Percentiles rank a stretch among this genome's conserved stretches.
Evolutionary conservation across 2,797 vertebrate genomes (phyloP).

Genomic region (Neosalanx taihuensis): DNA sequence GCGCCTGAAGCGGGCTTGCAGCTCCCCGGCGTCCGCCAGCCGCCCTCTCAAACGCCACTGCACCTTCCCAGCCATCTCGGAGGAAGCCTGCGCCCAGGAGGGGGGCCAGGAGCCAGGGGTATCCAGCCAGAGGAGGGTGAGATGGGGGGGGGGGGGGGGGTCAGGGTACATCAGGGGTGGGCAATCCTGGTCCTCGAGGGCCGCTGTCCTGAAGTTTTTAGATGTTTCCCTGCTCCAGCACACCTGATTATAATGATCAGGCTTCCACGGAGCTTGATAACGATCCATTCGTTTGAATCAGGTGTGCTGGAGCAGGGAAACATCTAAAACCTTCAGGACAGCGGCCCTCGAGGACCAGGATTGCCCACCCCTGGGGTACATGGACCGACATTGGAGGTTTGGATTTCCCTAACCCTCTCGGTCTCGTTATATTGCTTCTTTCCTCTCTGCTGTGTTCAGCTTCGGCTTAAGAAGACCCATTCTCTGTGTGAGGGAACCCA

Average conservation of each 20-base stretch:
- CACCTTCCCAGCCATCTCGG: conserved; percentile 27
- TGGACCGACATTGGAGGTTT: neutral
- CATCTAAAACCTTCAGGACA: too few species aligned
- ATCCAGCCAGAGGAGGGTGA: conserved; percentile 11
- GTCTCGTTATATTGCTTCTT: neutral
- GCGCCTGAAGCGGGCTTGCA: conserved; percentile 45
- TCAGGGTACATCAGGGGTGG: neutral
- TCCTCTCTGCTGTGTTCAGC: conserved; percentile 17
- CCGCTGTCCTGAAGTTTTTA: too few species aligned
- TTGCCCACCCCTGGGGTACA: neutral
- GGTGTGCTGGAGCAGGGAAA: too few species aligned
- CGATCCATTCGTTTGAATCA: too few species aligned
- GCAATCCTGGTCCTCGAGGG: too few species aligned
- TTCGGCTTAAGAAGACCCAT: conserved; percentile 57
- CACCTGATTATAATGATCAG: too few species aligned
- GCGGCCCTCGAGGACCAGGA: too few species aligned
- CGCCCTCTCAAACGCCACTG: conserved; percentile 48
- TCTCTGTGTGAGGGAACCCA: conserved; percentile 58
- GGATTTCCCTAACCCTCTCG: neutral
- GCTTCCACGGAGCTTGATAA: too few species aligned
- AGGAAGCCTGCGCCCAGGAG: conserved; percentile 11
- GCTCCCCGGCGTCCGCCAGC: conserved; percentile 24
- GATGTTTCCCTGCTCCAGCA: too few species aligned
- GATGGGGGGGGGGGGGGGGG: neutral
- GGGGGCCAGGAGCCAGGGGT: neutral